phyloP scores from a whole-genome alignment of 2,888 invertebrate species.

The Xestia rhomboidea region DNA sequence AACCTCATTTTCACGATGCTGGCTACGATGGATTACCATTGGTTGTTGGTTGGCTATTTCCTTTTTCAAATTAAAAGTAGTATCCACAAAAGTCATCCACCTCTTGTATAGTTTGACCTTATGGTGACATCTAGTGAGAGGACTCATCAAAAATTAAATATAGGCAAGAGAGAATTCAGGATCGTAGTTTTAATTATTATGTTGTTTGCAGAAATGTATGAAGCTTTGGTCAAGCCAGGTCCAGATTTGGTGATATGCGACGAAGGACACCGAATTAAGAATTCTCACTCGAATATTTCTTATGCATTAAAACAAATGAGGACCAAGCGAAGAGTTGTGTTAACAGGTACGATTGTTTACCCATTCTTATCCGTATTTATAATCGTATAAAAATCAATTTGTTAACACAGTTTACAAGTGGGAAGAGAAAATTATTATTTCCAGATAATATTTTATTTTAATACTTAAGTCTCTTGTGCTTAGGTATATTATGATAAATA shows the following conservation, averaged over 20 bases:
- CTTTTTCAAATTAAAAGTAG: background rate
- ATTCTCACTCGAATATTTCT: conserved; percentile 98
- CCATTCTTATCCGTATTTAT: background rate
- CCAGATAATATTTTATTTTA: background rate
- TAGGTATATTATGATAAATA: background rate
- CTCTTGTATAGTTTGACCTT: background rate
- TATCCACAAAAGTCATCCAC: background rate
- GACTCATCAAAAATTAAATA: background rate
- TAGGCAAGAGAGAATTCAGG: background rate
- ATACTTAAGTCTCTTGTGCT: background rate
- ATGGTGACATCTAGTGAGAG: background rate
- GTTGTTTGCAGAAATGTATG: conserved; percentile 92
- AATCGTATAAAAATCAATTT: background rate
- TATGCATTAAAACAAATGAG: conserved; percentile 98
- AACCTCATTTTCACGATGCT: background rate
- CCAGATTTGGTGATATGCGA: conserved; percentile 98
- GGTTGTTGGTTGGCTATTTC: background rate
- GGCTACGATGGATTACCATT: background rate
- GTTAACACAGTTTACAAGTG: too few species aligned
- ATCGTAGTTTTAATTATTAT: background rate
- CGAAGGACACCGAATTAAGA: conserved; percentile 99
- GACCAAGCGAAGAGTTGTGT: conserved; percentile 97
- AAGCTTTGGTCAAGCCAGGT: conserved; percentile 96
- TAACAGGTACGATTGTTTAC: conserved; percentile 92
- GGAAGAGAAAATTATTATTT: background rate